phyloP scores from a whole-genome alignment of 1,140 invertebrate genomes.

The Drosophila parvula region DNA sequence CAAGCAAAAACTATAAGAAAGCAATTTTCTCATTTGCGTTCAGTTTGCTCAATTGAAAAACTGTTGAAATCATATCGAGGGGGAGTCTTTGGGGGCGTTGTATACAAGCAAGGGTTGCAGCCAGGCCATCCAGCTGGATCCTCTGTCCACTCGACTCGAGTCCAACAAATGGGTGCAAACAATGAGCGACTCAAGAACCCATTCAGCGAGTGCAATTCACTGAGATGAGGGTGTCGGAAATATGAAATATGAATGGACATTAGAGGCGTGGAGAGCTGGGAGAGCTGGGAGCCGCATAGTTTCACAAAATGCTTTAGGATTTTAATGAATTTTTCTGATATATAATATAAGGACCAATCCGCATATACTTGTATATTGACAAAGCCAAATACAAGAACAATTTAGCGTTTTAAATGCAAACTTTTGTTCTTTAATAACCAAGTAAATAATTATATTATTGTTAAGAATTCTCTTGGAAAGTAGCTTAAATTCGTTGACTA shows the following conservation, averaged over 20 bases:
- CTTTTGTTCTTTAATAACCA: no score
- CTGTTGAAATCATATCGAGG: conserved; percentile 47
- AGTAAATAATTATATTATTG: background rate
- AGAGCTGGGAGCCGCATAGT: conserved; percentile 20
- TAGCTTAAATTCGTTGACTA: background rate
- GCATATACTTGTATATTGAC: no score
- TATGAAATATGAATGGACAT: conserved; percentile 34
- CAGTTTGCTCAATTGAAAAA: conserved; percentile 65
- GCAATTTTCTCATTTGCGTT: conserved; percentile 70
- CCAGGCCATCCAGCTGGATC: conserved; percentile 24
- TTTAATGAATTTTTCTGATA: conserved; percentile 22
- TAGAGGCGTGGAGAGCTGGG: conserved; percentile 3
- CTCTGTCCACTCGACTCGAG: conserved; percentile 24
- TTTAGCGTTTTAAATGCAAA: no score
- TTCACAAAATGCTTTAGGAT: conserved; percentile 17
- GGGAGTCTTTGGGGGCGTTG: background rate
- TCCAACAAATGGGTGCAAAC: conserved; percentile 41
- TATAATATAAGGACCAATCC: no score
- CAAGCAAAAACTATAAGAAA: conserved; percentile 64
- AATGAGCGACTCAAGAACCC: conserved; percentile 33
- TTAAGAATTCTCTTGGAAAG: background rate
- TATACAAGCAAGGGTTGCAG: conserved; percentile 40
- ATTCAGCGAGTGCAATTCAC: conserved; percentile 22
- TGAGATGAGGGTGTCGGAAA: conserved; percentile 27
- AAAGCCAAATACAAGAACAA: no score